Base-by-base conservation (phyloP, 2,888 invertebrate genomes). In the Steinernema hermaphroditum region DNA sequence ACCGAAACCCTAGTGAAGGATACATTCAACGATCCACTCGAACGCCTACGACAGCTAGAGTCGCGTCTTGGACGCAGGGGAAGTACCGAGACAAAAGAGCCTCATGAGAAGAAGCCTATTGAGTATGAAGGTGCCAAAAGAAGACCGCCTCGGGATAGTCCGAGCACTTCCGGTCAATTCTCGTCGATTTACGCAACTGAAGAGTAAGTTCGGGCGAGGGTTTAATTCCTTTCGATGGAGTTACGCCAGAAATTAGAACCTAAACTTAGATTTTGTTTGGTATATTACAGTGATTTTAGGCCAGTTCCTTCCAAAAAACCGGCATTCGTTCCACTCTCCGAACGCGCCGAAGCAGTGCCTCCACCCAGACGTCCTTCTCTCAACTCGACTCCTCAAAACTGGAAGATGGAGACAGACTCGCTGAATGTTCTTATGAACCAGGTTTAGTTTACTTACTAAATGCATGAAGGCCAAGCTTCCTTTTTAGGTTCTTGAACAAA, bases 391-490 rank as follows among this genome's bases (percentile, higher is more conserved):
- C 62, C 62, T 32, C 62, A 19, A 0, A 50, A 72, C 32, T 84
- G 84, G 75, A 74, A 80, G 24, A 76, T 84, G 44, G 84, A 83
- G 72, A 83, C 82, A 0, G 85, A 85, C 75, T 81, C 83, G n/a
- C 74, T 85, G 69, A 85, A 85, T 70, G 79, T 84, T 76, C 75
- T 85, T 32, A 85, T 85, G 85, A 85, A 85, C 72, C 85, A 85
- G 78, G 82, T 82, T 50, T 24, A 44, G 0, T 34, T 12, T 8
- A 50, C 27, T 50, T 27, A 50, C 22, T 27, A 44, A 44, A 16
- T 16, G 16, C 44, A 44, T 16, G 14, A 44, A 16, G 14, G 44
- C 16, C 44, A 44, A 44, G 44, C 44, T 44, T 44, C 16, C 16
- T 9, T 73, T 62, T 12, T 0, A 82, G 81, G 79, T 83, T 1